Evolutionary conservation across 2,888 invertebrate genomes (phyloP).

Genomic region (Tanypteryx hageni): DNA sequence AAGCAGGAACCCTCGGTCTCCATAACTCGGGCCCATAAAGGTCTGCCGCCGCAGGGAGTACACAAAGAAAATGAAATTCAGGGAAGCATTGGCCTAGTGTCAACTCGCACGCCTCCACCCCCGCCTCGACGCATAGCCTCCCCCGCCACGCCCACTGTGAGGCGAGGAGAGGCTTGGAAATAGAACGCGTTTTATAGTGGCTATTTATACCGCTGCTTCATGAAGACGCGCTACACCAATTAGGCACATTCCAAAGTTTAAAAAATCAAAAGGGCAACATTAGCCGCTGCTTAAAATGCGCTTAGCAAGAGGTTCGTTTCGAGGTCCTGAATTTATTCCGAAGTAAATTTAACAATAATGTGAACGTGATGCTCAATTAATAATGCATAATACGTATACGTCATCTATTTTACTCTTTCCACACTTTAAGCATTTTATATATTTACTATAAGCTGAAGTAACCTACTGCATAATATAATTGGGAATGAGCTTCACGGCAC

Average conservation of each 20-base stretch:
- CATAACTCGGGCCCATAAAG: conserved; percentile 16
- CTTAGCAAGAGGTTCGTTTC: no score
- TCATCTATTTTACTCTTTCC: no score
- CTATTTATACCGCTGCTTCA: conserved; percentile 9
- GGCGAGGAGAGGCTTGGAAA: neutral
- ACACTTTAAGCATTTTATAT: no score
- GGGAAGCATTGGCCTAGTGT: conserved; percentile 16
- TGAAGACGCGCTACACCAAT: conserved; percentile 10
- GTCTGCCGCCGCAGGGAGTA: neutral
- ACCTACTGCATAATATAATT: no score
- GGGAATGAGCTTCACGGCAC: no score
- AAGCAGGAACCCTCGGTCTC: no score
- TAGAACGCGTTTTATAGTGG: neutral
- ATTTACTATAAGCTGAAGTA: no score
- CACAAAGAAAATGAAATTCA: conserved; percentile 8
- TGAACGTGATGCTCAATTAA: no score
- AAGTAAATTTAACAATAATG: no score
- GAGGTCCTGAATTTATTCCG: no score
- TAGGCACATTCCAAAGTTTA: neutral
- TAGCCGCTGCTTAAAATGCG: neutral
- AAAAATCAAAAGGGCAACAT: neutral
- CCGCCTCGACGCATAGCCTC: neutral
- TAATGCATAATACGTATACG: no score
- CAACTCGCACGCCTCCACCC: neutral
- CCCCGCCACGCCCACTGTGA: neutral